Evolutionary conservation across 2,888 invertebrate genomes (phyloP).

Genomic region (Diarsia mendica): DNA sequence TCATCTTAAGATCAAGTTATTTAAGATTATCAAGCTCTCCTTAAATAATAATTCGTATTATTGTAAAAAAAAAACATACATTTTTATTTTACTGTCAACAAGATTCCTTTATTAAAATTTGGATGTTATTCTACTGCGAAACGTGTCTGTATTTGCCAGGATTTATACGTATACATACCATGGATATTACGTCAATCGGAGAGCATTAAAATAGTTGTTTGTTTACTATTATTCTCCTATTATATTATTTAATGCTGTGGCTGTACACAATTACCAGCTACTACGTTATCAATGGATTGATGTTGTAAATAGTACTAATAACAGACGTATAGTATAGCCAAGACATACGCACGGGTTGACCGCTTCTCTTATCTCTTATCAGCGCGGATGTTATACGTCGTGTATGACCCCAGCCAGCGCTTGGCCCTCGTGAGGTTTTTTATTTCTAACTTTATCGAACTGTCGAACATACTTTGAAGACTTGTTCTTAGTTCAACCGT

Average conservation of each 20-base stretch:
- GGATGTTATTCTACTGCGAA: constrained; percentile 6
- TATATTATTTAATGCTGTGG: constrained; percentile 5
- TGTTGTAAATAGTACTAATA: constrained; percentile 73
- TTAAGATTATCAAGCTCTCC: background rate
- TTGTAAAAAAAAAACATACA: no score
- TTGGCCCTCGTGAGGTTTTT: constrained; percentile 65
- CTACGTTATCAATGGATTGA: constrained; percentile 78
- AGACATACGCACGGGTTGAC: constrained; percentile 76
- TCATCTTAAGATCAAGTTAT: background rate
- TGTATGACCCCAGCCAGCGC: constrained; percentile 72
- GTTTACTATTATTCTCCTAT: constrained; percentile 25
- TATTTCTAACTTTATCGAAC: constrained; percentile 52
- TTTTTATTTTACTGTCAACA: background rate
- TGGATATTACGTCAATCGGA: constrained; percentile 18
- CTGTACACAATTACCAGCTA: constrained; percentile 6
- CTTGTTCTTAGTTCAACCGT: constrained; percentile 27
- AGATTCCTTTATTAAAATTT: background rate
- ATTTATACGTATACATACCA: background rate
- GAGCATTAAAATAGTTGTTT: constrained; percentile 22
- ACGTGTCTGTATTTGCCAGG: constrained; percentile 11
- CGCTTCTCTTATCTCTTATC: constrained; percentile 77
- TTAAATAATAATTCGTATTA: no score
- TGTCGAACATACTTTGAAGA: constrained; percentile 26
- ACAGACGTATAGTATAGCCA: constrained; percentile 69
- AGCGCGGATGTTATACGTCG: constrained; percentile 75